Evolutionary conservation across 2,888 invertebrate genomes (phyloP), one percentile per base, ranked within the genome.

Genomic region (Polylopha cassiicola): DNA sequence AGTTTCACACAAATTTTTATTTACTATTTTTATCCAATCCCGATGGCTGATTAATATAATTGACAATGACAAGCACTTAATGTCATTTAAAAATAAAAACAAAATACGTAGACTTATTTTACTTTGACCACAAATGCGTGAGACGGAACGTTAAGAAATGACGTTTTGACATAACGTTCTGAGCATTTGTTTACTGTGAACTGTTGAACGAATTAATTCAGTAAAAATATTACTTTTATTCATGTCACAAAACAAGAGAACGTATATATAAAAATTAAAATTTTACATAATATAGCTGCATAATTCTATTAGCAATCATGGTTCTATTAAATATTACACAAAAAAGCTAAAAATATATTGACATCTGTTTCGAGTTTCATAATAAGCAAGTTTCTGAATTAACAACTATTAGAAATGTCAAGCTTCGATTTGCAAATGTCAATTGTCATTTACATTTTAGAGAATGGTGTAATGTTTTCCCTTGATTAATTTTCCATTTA

Each of bases 381-480:
- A n/a, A n/a, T n/a, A n/a, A n/a, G n/a, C n/a, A n/a, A n/a, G n/a
- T 51, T 48, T 61, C 38, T 32, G 55, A 58, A 53, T 18, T 21
- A 10, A 27, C 30, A 28, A 26, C 5, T 17, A n/a, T n/a, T n/a
- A n/a, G 17, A 24, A 29, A 29, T 48, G 39, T 42, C 53, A 53
- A 46, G 60, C 53, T 10, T 15, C 29, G 15, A 32, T 7, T 15
- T 22, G 15, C 46, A 67, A 69, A 65, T 68, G 69, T 73, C 71
- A 72, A 32, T 61, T 59, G 59, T 53, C 56, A 58, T 55, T 55
- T 55, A 29, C 43, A 48, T 32, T 49, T 44, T 46, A 48, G 56
- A 63, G 61, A 55, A 68, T 78, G 75, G 71, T 80, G 80, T 81
- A 81, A 80, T 82, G 80, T 77, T 80, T 76, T 73, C 57, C 49